phyloP scores from a whole-genome alignment of 2,113 vertebrate genomes.

The Sylvietta virens region DNA sequence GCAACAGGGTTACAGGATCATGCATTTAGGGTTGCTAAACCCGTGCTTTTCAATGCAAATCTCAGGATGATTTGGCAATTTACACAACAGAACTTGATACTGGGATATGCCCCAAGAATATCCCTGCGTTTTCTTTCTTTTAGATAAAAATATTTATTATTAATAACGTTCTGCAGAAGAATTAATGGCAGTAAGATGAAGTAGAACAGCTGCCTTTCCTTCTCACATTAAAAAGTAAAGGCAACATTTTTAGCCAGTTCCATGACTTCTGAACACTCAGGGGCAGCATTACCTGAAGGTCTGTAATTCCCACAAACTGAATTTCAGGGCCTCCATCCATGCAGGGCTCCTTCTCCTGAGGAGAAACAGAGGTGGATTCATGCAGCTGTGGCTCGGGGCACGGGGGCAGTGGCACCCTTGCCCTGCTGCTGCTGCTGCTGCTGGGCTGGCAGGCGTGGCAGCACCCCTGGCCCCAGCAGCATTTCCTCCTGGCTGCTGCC shows the following conservation, averaged over 20 bases:
- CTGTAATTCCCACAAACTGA: background rate
- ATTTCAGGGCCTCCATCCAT: background rate
- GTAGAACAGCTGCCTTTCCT: background rate
- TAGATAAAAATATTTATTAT: background rate
- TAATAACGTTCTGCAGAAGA: background rate
- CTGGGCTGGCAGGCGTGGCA: background rate
- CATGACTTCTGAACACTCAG: background rate
- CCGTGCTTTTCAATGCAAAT: background rate
- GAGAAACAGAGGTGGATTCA: background rate
- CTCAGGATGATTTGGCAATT: background rate
- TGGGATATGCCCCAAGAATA: background rate
- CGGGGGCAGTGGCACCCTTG: accelerated
- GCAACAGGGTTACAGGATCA: accelerated
- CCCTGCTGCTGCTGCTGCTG: background rate
- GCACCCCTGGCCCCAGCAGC: background rate
- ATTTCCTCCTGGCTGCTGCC: background rate
- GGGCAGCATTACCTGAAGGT: background rate
- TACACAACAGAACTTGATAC: background rate
- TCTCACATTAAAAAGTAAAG: background rate
- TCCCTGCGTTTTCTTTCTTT: background rate
- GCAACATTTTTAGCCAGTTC: background rate
- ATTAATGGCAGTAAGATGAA: background rate
- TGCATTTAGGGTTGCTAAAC: background rate
- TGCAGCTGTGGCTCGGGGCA: background rate
- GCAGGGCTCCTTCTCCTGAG: background rate